A percentile compares a stretch with the other conserved stretches of the same genome.
These are phyloP conservation scores for Tachina fera DNA, from an alignment of 2,888 invertebrate genomes.

Conservation along the genomic window DNA sequence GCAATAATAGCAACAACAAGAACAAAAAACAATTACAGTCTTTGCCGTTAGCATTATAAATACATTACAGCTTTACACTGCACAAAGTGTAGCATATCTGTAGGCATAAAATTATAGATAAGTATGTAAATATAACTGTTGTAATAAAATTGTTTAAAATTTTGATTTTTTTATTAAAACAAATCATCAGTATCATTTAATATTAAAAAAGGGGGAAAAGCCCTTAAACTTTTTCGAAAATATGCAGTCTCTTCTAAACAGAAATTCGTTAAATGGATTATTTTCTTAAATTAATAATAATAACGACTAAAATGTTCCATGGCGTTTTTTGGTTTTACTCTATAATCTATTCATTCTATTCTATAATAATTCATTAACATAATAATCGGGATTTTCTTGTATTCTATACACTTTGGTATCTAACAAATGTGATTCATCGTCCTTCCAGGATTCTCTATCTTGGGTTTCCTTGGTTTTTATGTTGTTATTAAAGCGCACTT, in stretches of 20 bases:
- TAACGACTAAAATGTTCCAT: constrained; percentile 21
- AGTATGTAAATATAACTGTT: not conserved
- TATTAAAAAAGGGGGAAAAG: no score
- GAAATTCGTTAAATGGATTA: constrained; percentile 16
- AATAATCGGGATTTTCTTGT: constrained; percentile 73
- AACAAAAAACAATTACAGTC: not conserved
- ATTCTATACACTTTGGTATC: constrained; percentile 57
- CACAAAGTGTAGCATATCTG: not conserved
- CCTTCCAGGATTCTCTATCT: constrained; percentile 33
- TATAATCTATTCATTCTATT: constrained; percentile 78
- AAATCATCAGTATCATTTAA: not conserved
- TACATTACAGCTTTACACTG: no score
- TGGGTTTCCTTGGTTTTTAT: constrained; percentile 52
- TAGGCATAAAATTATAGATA: not conserved
- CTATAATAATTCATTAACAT: constrained; percentile 79
- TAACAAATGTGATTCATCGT: constrained; percentile 71
- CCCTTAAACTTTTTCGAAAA: not conserved
- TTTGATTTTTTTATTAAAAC: constrained; percentile 4
- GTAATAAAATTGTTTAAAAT: not conserved
- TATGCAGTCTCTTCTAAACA: constrained; percentile 45
- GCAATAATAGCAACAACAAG: not conserved
- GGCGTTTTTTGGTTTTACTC: constrained; percentile 19
- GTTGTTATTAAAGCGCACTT: constrained; percentile 64
- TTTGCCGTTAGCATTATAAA: not conserved
- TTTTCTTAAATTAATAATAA: constrained; percentile 13